phyloP scores from a whole-genome alignment of 2,113 vertebrate genomes.

The Micromys minutus region DNA sequence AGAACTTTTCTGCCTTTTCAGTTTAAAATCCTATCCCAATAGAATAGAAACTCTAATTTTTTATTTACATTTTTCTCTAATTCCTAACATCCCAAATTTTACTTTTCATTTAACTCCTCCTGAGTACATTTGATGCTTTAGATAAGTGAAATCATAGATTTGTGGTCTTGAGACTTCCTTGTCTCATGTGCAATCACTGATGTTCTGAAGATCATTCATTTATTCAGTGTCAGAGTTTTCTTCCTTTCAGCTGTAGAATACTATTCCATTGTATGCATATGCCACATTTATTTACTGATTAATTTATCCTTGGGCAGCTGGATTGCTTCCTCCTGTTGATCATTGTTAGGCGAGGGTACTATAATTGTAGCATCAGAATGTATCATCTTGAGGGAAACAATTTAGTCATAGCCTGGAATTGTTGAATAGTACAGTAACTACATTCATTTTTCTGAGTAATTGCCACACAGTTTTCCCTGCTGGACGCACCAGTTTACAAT shows the following conservation, averaged over 20 bases:
- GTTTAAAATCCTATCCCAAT: background rate
- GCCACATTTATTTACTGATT: background rate
- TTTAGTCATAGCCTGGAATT: background rate
- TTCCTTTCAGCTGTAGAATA: background rate
- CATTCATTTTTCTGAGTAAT: constrained; percentile 33
- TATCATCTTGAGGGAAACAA: background rate
- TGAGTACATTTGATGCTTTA: background rate
- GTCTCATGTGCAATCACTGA: constrained; percentile 23
- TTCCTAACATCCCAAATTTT: background rate
- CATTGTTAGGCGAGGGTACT: background rate
- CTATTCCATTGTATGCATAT: background rate
- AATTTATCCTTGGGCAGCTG: background rate
- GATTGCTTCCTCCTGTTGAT: background rate
- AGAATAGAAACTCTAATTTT: background rate
- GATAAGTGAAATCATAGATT: background rate
- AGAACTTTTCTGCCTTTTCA: constrained; percentile 8
- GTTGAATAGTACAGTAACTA: background rate
- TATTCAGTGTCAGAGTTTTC: background rate
- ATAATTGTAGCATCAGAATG: background rate
- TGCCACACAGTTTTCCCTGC: background rate
- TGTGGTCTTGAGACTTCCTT: background rate
- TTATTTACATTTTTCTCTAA: background rate
- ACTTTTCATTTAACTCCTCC: background rate
- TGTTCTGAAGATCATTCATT: background rate
- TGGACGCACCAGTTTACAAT: background rate